Base-by-base conservation (phyloP, 2,797 vertebrate genomes). In the Gymnothorax reevesii region DNA sequence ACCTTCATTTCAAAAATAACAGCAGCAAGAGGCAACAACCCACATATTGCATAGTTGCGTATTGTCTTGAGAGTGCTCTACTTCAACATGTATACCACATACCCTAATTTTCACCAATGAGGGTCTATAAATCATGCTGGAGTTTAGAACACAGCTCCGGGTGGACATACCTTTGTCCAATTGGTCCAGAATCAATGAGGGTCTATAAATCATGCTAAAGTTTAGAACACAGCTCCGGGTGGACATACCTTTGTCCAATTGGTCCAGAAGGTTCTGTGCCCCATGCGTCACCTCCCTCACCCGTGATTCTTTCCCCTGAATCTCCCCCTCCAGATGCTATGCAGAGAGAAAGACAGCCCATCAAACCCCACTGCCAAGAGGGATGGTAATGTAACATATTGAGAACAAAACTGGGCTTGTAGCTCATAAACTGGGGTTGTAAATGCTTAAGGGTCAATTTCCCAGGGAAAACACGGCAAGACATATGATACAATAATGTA, bases 171-270 rank as follows among this genome's bases (percentile, higher is more conserved):
- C 97, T 95, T 95, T 97, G 92, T 94, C 96, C 92, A 97, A 93
- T 89, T 97, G 95, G 57, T 97, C 96, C 92, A 96, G 90, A 89
- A 99, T n/a, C 4, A 22, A 22, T 20, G 62, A 6, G 7, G 27
- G 59, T 54, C 42, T 20, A 25, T 22, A 80, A 20, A 22, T 71
- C 9, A 8, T 7, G 52, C 52, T 7, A 3, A 7, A 2, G 12
- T 75, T 75, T 6, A 1, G 55, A 71, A 6, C 25, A 3, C 54
- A 3, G 64, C 8, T 33, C 22, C 27, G 1, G 12, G 12, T 9
- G 59, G 49, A 27, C 83, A 89, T 95, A 98, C 98, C 97, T 95
- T 95, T 97, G 92, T 94, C 96, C 92, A 97, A 93, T 89, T 97
- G 95, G 57, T 97, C 96, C 92, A 96, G 90, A 89, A 99, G 88